These are phyloP conservation scores for Luehdorfia chinensis DNA, from an alignment of 1,140 invertebrate species.

Conservation along the genomic window DNA sequence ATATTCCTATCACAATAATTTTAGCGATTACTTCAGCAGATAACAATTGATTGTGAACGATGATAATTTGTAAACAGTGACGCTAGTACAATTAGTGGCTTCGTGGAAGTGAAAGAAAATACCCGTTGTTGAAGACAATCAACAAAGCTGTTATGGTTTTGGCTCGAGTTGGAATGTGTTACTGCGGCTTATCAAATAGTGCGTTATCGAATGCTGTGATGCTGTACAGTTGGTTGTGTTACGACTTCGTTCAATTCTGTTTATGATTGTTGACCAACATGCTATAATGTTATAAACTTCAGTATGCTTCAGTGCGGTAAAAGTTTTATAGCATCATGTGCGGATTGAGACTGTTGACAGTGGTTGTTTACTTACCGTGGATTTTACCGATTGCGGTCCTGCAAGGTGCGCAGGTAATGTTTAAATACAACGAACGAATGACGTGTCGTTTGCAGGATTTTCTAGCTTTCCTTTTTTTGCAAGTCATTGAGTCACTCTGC, in stretches of 20 bases:
- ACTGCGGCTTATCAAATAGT: constrained; percentile 21
- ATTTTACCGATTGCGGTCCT: not conserved
- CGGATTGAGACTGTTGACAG: constrained; percentile 7
- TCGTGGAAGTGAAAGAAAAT: constrained; percentile 43
- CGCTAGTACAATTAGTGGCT: constrained; percentile 51
- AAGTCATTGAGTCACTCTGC: no score
- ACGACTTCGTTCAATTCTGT: not conserved
- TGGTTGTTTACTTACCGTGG: not conserved
- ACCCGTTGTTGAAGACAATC: constrained; percentile 40
- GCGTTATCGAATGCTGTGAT: constrained; percentile 9
- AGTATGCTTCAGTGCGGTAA: constrained; percentile 17
- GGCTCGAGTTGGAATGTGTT: constrained; percentile 43
- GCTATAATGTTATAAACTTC: not conserved
- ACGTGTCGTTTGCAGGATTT: no score
- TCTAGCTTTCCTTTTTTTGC: no score
- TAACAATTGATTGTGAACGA: constrained; percentile 52
- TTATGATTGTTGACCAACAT: constrained; percentile 2
- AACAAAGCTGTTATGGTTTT: constrained; percentile 65
- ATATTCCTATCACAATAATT: constrained; percentile 37
- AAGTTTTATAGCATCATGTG: constrained; percentile 15
- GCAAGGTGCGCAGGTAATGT: not conserved
- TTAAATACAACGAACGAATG: not conserved
- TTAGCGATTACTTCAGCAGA: constrained; percentile 42
- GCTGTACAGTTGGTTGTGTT: not conserved
- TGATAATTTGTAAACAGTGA: constrained; percentile 67